Percentiles rank a stretch among this genome's conserved stretches.
Conservation (phyloP, 2,113 vertebrate genomes). For the Eidolon helvum region DNA sequence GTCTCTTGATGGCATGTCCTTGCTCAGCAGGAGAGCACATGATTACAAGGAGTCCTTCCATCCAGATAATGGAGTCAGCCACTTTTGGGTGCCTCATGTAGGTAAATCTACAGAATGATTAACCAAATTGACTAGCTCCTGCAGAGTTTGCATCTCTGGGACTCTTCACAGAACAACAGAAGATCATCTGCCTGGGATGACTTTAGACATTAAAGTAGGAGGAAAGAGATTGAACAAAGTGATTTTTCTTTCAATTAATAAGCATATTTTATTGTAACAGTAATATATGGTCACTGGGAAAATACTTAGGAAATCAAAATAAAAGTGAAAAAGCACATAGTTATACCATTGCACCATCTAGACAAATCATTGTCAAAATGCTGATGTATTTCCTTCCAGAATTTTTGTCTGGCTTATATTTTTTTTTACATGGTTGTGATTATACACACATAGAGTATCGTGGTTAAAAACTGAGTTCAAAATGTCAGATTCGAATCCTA, state of each 20-base stretch:
- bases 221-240: not conserved
- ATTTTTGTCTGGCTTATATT: not conserved
- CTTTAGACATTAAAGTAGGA: constrained; percentile 41
- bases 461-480: constrained; percentile 14
- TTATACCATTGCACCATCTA: not conserved
- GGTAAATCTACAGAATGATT: constrained; percentile 57
- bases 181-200: not conserved
- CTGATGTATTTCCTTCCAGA: not conserved
- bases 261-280: constrained; percentile 21
- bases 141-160: not conserved
- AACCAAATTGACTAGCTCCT: constrained; percentile 22
- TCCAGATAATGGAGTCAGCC: constrained; percentile 4
- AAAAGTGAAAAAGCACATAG: not conserved
- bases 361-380: constrained; percentile 14
- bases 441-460: not conserved
- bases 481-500: not conserved
- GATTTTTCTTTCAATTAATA: not conserved
- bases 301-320: not conserved
- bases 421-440: constrained; percentile 2
- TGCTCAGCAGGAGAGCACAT: not conserved
- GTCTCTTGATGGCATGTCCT: not conserved
- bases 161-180: constrained; percentile 36
- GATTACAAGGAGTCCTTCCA: constrained; percentile 38
- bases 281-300: not conserved
- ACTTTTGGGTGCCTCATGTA: not conserved